Evolutionary conservation across 1,140 invertebrate genomes (phyloP).

Genomic region (Eueides isabella): DNA sequence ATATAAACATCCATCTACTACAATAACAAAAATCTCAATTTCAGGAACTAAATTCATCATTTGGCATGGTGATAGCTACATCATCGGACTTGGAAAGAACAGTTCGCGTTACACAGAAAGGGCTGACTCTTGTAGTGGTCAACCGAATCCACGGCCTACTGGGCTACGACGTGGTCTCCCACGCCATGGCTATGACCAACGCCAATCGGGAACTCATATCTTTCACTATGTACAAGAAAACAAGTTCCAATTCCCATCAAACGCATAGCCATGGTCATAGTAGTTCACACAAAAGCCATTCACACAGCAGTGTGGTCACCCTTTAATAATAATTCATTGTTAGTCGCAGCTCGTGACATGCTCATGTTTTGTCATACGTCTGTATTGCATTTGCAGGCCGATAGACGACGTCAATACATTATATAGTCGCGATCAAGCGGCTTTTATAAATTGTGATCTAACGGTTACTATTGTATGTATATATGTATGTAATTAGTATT

Average conservation of each 20-base stretch:
- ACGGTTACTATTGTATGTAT: slow-evolving; percentile 27
- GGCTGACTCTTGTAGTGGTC: slow-evolving; percentile 67
- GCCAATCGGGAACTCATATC: slow-evolving; percentile 74
- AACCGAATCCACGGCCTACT: slow-evolving; percentile 72
- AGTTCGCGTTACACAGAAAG: slow-evolving; percentile 69
- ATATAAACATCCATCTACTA: not conserved
- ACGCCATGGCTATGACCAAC: slow-evolving; percentile 78
- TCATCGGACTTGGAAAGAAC: slow-evolving; percentile 61
- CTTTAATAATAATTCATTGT: slow-evolving; percentile 47
- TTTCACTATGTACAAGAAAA: slow-evolving; percentile 78
- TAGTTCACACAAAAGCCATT: slow-evolving; percentile 49
- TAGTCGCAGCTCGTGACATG: slow-evolving; percentile 17
- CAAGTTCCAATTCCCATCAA: slow-evolving; percentile 49
- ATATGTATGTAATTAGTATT: slow-evolving; percentile 26
- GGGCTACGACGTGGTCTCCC: slow-evolving; percentile 74
- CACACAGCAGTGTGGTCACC: slow-evolving; percentile 61
- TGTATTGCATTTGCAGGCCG: not conserved
- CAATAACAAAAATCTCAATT: slow-evolving; percentile 32
- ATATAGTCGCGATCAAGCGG: not conserved
- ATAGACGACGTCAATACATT: not conserved
- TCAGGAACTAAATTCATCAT: slow-evolving; percentile 72
- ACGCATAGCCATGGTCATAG: slow-evolving; percentile 40
- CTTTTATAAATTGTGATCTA: slow-evolving; percentile 18
- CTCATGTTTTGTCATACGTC: slow-evolving; percentile 6
- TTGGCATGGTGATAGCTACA: slow-evolving; percentile 60